Base-by-base conservation (phyloP, 2,797 vertebrate genomes). In the Schizothorax lantsangensis region DNA sequence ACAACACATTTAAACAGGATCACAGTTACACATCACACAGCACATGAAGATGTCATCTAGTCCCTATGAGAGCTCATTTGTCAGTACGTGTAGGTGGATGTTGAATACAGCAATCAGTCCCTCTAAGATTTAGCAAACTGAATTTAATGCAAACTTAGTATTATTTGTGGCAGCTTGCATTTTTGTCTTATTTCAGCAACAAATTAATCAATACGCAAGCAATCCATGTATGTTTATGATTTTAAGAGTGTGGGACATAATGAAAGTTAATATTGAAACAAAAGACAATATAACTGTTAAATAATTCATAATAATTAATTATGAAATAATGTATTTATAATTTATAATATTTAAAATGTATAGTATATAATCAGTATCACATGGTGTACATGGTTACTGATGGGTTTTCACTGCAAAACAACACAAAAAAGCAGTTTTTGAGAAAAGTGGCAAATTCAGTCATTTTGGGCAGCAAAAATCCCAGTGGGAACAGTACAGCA, bases 1-100 rank as follows among this genome's bases (percentile, higher is more conserved):
- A 62, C 54, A 62, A 79, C 38, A 43, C 54, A 19, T 62, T 62
- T 66, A 47, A 66, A 68, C 79, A 33, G n/a, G 8, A 64, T 45
- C 40, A 47, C 26, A 66, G 79, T 62, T 33, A 81, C 9, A 47
- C 40, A 66, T 66, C 59, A 62, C 77, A 62, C 59, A 19, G n/a
- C 15, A 64, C 26, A 30, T 21, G 57, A 33, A 66, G n/a, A 21
- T 43, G 14, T 62, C n/a, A 17, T 80, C 40, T 66, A 47, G 15
- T 23, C 40, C 6, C 17, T 23, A 1, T 49, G 59, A 47, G 40
- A 47, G 59, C 79, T 81, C 26, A 62, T 62, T 62, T 79, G 23
- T 79, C 23, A 17, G 21, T 26, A 8, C 43, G 40, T 71, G 33
- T 33, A 4, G 4, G 19, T 68, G 19, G 6, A 52, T 38, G 30